Percentiles rank a stretch among this genome's conserved stretches.
Conservation (phyloP, 2,113 vertebrate genomes). For the Etheostoma spectabile region DNA sequence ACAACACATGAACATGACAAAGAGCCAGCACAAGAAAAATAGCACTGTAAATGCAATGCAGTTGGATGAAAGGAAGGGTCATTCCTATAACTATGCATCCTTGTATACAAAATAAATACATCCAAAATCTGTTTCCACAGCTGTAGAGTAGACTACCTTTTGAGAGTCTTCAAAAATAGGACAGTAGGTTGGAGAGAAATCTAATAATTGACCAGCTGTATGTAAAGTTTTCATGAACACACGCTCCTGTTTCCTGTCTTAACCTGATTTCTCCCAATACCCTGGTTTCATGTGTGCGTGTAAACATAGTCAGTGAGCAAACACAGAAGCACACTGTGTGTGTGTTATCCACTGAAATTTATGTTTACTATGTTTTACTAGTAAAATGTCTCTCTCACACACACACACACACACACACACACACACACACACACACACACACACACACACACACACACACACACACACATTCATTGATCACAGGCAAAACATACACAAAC, state of each 20-base stretch:
- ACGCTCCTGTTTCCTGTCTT: slow-evolving; percentile 33
- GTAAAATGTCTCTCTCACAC: slow-evolving; percentile 12
- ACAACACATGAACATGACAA: not conserved
- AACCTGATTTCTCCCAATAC: slow-evolving; percentile 31
- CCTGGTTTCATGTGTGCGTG: not conserved
- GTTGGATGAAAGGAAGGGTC: slow-evolving; percentile 17
- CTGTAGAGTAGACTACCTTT: slow-evolving; percentile 8
- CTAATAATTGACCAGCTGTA: slow-evolving; percentile 37
- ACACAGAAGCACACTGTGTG: not conserved
- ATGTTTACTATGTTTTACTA: slow-evolving; percentile 23
- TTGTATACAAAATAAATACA: slow-evolving; percentile 36
- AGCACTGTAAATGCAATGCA: not conserved
- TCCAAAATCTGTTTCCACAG: slow-evolving; percentile 21
- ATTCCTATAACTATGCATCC: slow-evolving; percentile 3
- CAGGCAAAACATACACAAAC: slow-evolving; percentile 41
- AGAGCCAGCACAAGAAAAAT: not conserved
- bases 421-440: not conserved
- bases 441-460: not conserved
- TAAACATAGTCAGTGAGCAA: not conserved
- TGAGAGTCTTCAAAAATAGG: slow-evolving; percentile 11
- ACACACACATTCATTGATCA: slow-evolving; percentile 13
- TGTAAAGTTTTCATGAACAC: slow-evolving; percentile 38
- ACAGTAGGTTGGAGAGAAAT: slow-evolving; percentile 28
- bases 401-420: not conserved
- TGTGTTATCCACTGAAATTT: slow-evolving; percentile 13